phyloP scores from a whole-genome alignment of 2,113 vertebrate genomes.

The Mastomys natalensis region DNA sequence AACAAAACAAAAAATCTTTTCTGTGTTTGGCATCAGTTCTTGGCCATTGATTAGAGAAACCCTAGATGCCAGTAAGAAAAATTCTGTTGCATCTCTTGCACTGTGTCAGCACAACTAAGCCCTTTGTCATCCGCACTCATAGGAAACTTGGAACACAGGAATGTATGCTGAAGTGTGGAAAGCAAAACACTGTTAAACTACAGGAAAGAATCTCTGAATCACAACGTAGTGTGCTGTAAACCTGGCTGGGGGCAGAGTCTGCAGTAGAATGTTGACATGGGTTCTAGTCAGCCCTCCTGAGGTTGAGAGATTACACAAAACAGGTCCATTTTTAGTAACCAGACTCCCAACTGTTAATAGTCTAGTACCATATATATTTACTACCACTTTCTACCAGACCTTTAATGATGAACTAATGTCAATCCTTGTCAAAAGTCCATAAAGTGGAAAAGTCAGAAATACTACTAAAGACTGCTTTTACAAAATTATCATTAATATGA shows the following conservation, averaged over 20 bases:
- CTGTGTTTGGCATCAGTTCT: background rate
- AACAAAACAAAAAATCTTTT: background rate
- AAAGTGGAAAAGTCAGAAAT: background rate
- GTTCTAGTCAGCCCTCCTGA: background rate
- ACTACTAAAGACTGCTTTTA: background rate
- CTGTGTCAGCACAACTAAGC: too few species aligned
- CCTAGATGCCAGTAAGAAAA: background rate
- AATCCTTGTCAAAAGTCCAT: background rate
- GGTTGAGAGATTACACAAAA: background rate
- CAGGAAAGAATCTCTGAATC: background rate
- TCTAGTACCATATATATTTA: background rate
- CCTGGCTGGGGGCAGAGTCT: background rate
- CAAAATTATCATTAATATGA: background rate
- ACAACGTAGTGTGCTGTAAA: background rate
- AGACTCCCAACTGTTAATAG: background rate
- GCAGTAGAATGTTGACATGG: fast-evolving
- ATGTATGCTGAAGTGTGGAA: too few species aligned
- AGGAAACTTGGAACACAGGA: background rate
- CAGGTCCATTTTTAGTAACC: background rate
- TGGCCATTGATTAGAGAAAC: background rate
- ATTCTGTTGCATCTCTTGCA: background rate
- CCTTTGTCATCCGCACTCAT: background rate
- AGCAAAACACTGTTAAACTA: background rate
- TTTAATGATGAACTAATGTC: background rate
- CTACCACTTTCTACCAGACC: background rate